Conservation (phyloP, 2,113 vertebrate species). For the Cyprinodon variegatus region DNA sequence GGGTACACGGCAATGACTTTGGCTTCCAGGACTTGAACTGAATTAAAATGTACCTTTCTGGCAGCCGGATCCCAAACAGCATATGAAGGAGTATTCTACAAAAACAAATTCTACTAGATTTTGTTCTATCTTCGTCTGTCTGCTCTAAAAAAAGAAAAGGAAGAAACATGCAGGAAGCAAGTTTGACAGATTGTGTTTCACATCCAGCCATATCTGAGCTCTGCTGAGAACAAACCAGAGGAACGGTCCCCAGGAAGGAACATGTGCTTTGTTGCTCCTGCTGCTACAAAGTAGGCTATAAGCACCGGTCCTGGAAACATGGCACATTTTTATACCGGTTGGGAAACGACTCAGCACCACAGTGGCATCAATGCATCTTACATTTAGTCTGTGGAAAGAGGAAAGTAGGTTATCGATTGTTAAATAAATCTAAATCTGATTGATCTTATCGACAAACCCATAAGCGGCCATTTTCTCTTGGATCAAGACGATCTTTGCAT, state of each 20-base stretch:
- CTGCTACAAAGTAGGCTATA: neutral
- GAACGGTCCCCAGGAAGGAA: neutral
- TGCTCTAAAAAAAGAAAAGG: neutral
- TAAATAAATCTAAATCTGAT: no score
- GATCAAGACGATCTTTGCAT: no score
- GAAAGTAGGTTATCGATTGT: no score
- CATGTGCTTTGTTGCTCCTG: neutral
- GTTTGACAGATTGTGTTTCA: neutral
- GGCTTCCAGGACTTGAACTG: neutral
- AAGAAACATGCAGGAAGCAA: conserved; percentile 23
- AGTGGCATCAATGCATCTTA: neutral
- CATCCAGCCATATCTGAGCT: neutral
- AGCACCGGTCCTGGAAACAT: neutral
- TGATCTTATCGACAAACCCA: no score
- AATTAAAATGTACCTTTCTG: conserved; percentile 58
- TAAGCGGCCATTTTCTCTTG: no score
- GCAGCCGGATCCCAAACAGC: conserved; percentile 61
- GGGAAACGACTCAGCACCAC: neutral
- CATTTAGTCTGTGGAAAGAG: neutral
- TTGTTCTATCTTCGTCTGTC: neutral
- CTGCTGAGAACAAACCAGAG: neutral
- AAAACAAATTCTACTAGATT: conserved; percentile 38
- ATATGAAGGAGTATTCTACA: conserved; percentile 53
- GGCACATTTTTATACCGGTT: neutral
- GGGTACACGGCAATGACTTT: conserved; percentile 10